Conservation (phyloP, 2,113 vertebrate genomes). For the Otus sunia region DNA sequence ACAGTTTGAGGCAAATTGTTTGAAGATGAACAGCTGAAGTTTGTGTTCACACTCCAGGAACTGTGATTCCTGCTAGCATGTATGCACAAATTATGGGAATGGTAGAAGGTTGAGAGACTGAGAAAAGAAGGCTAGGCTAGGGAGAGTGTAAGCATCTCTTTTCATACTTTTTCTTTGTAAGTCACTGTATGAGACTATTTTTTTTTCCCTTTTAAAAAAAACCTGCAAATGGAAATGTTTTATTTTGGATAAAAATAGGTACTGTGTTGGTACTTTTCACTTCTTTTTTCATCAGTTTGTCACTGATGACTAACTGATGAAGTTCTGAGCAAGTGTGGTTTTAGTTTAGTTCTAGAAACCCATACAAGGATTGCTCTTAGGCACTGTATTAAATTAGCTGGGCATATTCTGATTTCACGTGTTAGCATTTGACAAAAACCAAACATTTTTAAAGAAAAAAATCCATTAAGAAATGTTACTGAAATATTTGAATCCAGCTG, state of each 20-base stretch:
- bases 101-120: neutral
- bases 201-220: neutral
- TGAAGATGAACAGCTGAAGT: neutral
- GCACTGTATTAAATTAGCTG: neutral
- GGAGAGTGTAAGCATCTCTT: neutral
- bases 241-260: conserved; percentile 8
- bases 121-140: neutral
- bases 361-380: neutral
- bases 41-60: neutral
- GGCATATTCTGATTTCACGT: neutral
- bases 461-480: neutral
- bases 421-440: neutral
- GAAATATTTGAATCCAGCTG: neutral
- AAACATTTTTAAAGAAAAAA: neutral
- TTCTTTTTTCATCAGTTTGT: conserved; percentile 22
- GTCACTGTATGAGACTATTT: neutral
- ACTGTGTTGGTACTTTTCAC: neutral
- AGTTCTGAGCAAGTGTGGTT: neutral
- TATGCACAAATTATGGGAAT: neutral
- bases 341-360: neutral
- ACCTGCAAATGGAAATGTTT: neutral
- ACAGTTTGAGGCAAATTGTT: neutral
- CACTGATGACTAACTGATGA: conserved; percentile 13
- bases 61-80: neutral
- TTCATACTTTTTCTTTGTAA: neutral